These are phyloP conservation scores for Progne subis DNA, from an alignment of 2,113 vertebrate genomes.

Conservation along the genomic window DNA sequence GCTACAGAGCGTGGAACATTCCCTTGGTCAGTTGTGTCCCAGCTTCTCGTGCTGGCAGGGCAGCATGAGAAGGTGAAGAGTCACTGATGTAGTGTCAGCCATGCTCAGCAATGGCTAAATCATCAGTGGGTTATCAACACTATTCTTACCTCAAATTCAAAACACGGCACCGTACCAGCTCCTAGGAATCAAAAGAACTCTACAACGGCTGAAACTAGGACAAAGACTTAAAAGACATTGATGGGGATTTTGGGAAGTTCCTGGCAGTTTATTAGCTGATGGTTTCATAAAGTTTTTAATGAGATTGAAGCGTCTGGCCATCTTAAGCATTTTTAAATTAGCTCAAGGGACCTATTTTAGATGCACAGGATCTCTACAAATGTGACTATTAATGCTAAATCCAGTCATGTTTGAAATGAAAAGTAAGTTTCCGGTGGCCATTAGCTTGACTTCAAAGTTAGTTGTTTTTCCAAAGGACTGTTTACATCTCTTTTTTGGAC, in stretches of 20 bases:
- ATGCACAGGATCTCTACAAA: neutral
- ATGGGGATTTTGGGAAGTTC: neutral
- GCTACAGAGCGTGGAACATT: fast-evolving
- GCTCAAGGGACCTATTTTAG: neutral
- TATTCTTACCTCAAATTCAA: neutral
- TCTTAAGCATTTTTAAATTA: neutral
- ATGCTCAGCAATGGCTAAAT: neutral
- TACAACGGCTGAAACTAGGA: neutral
- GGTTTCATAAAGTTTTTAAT: neutral
- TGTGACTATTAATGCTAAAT: neutral
- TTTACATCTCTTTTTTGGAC: neutral
- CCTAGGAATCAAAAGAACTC: neutral
- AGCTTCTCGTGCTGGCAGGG: neutral
- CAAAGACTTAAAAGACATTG: neutral
- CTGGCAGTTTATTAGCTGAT: neutral
- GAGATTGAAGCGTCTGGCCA: neutral
- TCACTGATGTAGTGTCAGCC: neutral
- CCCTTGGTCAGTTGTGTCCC: neutral
- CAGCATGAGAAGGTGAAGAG: neutral
- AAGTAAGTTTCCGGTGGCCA: neutral
- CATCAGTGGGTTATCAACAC: neutral
- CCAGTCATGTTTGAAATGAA: neutral
- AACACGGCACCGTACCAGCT: neutral
- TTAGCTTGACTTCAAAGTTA: neutral
- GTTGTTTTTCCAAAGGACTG: neutral